Percentiles rank a stretch among this genome's conserved stretches.
These are phyloP conservation scores for Microtus ochrogaster DNA, from an alignment of 2,113 vertebrate species.

Conservation along the genomic window DNA sequence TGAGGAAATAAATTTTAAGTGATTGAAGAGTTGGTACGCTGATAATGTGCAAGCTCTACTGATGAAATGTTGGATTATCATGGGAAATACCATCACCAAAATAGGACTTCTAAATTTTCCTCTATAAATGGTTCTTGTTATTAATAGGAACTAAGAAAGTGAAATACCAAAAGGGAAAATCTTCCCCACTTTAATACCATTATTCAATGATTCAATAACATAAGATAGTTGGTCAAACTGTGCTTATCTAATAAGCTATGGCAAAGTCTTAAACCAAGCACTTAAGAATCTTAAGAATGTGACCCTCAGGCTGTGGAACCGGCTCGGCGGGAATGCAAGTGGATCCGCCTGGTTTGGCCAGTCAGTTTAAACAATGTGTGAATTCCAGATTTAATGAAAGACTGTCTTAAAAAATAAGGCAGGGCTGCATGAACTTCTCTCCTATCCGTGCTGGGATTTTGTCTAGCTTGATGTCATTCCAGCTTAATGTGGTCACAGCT, in stretches of 20 bases:
- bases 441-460: background rate
- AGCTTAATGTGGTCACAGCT: background rate
- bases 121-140: conserved; percentile 38
- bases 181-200: background rate
- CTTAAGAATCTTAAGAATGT: background rate
- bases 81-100: background rate
- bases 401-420: background rate
- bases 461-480: background rate
- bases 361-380: background rate
- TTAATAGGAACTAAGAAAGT: background rate
- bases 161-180: background rate
- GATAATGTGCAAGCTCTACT: background rate
- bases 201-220: background rate
- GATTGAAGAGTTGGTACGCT: background rate
- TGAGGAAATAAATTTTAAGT: background rate
- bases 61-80: background rate
- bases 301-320: too few relatives aligned
- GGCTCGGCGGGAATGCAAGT: background rate
- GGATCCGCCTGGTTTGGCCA: background rate
- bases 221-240: background rate
- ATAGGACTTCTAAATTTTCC: background rate
- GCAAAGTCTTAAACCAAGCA: background rate
- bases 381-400: background rate
- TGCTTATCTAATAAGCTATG: background rate
- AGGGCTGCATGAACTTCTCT: background rate